Conservation (phyloP, 2,113 vertebrate genomes). For the Pollachius pollachius region DNA sequence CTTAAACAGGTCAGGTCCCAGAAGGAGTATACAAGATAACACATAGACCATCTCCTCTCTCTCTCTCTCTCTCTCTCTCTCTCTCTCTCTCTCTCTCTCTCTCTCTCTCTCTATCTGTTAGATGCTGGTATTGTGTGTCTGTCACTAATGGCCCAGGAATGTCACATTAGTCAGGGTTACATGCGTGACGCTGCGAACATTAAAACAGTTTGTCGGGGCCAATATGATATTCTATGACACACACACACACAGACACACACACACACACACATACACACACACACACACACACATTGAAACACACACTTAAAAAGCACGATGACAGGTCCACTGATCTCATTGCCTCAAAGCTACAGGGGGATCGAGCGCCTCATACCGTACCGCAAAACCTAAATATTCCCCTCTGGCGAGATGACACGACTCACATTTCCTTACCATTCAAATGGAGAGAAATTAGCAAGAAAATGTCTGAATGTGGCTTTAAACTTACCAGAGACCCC, state of each 20-base stretch:
- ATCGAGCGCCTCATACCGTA: slow-evolving; percentile 55
- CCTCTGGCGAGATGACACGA: slow-evolving; percentile 43
- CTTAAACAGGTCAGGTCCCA: slow-evolving; percentile 46
- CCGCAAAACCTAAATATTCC: slow-evolving; percentile 47
- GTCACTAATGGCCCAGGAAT: slow-evolving; percentile 74
- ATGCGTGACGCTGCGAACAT: slow-evolving; percentile 60
- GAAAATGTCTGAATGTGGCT: too few species aligned
- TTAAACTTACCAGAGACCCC: too few species aligned
- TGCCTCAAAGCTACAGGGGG: slow-evolving; percentile 59
- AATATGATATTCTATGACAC: slow-evolving; percentile 56
- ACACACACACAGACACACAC: slow-evolving; percentile 20
- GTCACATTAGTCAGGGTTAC: slow-evolving; percentile 68
- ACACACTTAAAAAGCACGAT: slow-evolving; percentile 41
- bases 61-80: background rate
- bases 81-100: slow-evolving; percentile 12
- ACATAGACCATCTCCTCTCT: slow-evolving; percentile 15
- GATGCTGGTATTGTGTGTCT: slow-evolving; percentile 60
- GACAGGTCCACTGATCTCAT: slow-evolving; percentile 64
- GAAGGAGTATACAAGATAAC: slow-evolving; percentile 30
- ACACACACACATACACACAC: slow-evolving; percentile 15
- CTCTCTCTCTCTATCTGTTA: background rate
- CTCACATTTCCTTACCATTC: slow-evolving; percentile 57
- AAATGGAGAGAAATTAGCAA: slow-evolving; percentile 17
- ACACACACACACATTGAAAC: slow-evolving; percentile 16
- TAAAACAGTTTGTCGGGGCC: slow-evolving; percentile 61